Base-by-base conservation (phyloP, 2,797 vertebrate genomes). In the Halcyon smyrnensis region DNA sequence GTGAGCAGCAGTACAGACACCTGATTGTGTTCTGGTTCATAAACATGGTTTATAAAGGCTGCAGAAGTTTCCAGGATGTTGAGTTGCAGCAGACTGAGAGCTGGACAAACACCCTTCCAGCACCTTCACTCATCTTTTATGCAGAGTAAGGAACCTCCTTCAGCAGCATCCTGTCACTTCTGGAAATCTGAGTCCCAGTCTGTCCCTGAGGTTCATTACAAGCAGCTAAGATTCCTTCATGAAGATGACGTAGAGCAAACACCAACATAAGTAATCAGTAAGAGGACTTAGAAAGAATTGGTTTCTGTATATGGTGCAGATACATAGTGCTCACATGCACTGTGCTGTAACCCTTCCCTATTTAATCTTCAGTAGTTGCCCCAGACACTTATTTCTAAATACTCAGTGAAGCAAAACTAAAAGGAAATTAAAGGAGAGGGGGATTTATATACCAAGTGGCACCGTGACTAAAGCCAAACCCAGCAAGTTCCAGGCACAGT, bases 121-220 rank as follows among this genome's bases (percentile, higher is more conserved):
- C 28, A n/a, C 48, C 11, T 69, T 89, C 9, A 15, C 15, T 69
- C 59, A 28, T 39, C 2, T 21, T 48, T 60, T 39, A 64, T 2
- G 0, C 2, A 25, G 32, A 27, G 11, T 2, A 14, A 62, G 23
- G 45, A 43, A 64, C 30, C 27, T 79, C 27, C 24, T 79, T 11
- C 30, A 43, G 53, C 54, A 76, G 3, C 41, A 13, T 9, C 63
- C 25, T 32, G n/a, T 6, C 34, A 10, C 30, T 30, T 13, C 62
- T 8, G 62, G 62, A 65, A 81, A 62, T 6, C 25, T 2, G 3
- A 16, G 32, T n/a, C 62, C 62, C 34, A 17, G 0, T 6, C 21
- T 10, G 36, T 32, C 12, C 5, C 2, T 2, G 56, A 69, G 11
- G 51, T n/a, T 2, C 24, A 10, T 0, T 57, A 74, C 57, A 50